phyloP scores from a whole-genome alignment of 2,888 invertebrate genomes.

The Tuberolachnus salignus region DNA sequence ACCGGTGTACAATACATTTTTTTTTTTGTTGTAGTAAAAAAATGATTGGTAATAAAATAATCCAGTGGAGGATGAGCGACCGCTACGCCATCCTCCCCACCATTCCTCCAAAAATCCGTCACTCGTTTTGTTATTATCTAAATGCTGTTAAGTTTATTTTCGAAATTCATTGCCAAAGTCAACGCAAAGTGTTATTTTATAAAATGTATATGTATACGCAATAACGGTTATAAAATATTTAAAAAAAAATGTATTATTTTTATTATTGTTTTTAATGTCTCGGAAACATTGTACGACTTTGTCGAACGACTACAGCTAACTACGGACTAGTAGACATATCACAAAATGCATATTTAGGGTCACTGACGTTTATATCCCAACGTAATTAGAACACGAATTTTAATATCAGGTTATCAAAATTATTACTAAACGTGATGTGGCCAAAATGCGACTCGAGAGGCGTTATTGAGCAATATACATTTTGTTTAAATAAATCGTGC shows the following conservation, averaged over 20 bases:
- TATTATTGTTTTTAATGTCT: not conserved
- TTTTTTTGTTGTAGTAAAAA: no score
- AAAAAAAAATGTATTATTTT: no score
- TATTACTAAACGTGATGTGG: slow-evolving; percentile 21
- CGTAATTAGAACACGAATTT: slow-evolving; percentile 17
- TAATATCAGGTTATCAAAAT: not conserved
- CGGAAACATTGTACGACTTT: not conserved
- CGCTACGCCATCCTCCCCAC: no score
- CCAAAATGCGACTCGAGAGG: not conserved
- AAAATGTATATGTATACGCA: no score
- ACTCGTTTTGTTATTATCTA: no score
- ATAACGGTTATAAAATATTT: not conserved
- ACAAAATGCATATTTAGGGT: not conserved
- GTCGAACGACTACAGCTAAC: not conserved
- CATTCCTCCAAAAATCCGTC: no score
- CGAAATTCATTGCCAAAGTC: no score
- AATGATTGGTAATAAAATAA: no score
- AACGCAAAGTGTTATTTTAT: no score
- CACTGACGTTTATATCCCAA: not conserved
- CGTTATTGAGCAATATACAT: not conserved
- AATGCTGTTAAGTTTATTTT: no score
- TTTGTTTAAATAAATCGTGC: not conserved
- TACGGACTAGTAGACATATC: not conserved
- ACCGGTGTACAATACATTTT: no score
- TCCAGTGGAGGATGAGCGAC: no score